Base-by-base conservation (phyloP, 2,113 vertebrate genomes). In the Cochlearius cochlearius region DNA sequence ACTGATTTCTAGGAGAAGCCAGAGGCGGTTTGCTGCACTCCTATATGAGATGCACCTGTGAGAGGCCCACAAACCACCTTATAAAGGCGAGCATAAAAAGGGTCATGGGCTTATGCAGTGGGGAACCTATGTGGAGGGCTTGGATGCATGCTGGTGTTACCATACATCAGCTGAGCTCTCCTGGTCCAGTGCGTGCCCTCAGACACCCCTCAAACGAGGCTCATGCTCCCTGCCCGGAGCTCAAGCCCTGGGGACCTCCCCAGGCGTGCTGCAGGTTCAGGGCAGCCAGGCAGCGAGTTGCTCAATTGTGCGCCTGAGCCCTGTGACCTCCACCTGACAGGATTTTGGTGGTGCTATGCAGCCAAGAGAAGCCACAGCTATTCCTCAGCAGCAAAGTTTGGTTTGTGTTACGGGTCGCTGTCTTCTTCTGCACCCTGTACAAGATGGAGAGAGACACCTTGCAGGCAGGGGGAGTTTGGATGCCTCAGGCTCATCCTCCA, bases 11-110 rank as follows among this genome's bases (percentile, higher is more conserved):
- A 22, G 71, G 29, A 84, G 84, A 76, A 92, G 94, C 92, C 75
- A 88, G 77, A 74, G 85, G 88, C 39, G 0, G 22, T 96, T 94
- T 95, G 36, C 86, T 91, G 36, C 55, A 17, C 91, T 94, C 39
- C 68, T 88, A 38, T 86, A 89, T 64, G 52, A 94, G 85, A 92
- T 95, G 75, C 94, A 97, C 94, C 92, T 97, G 94, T 84, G 85
- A 95, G 93, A 91, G 88, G 91, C 88, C 78, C 78, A 82, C 12
- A 10, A 53, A 84, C 50, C 88, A 92, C 76, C 69, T 91, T 78
- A 63, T 77, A 91, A 77, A 74, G 60, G 50, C 4, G 4, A 90
- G 49, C 68, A 64, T 50, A 72, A 58, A 76, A 92, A 79, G 30
- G 60, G 50, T 74, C 87, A 85, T 12, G 20, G 69, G 34, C 47